Conservation (phyloP, 2,797 vertebrate species). For the Pteropus rufus region DNA sequence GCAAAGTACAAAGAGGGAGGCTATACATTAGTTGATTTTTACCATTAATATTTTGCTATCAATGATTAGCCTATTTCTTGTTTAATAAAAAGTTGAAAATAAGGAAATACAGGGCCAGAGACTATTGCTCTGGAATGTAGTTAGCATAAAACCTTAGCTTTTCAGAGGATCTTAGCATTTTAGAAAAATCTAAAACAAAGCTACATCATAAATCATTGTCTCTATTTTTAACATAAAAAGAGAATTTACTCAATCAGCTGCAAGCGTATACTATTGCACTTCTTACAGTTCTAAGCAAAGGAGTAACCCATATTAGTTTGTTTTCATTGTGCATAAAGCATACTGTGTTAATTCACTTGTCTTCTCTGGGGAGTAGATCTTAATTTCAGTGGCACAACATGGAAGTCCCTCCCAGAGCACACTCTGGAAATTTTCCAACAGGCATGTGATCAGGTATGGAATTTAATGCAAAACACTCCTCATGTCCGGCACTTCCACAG, state of each 20-base stretch:
- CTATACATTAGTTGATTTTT: conserved; percentile 52
- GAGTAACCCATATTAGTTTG: conserved; percentile 71
- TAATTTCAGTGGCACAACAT: conserved; percentile 83
- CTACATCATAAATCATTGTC: conserved; percentile 62
- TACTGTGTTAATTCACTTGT: conserved; percentile 84
- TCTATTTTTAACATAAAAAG: conserved; percentile 64
- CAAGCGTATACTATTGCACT: conserved; percentile 25
- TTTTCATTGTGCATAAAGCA: conserved; percentile 79
- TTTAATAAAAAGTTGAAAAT: conserved; percentile 47
- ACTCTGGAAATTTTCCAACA: conserved; percentile 81
- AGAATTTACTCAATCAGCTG: conserved; percentile 41
- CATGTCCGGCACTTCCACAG: conserved; percentile 75
- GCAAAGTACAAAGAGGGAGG: conserved; percentile 71
- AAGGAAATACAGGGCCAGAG: neutral
- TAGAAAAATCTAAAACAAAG: conserved; percentile 68
- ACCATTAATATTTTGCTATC: conserved; percentile 53
- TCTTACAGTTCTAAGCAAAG: conserved; percentile 72
- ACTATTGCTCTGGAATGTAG: conserved; percentile 49
- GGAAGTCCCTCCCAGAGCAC: conserved; percentile 78
- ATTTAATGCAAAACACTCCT: conserved; percentile 77
- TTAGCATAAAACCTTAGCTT: neutral
- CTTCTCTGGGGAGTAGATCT: conserved; percentile 82
- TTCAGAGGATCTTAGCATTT: conserved; percentile 31
- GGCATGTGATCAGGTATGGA: conserved; percentile 78
- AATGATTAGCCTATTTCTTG: conserved; percentile 52